phyloP scores from a whole-genome alignment of 2,113 vertebrate species.

The Phodopus roborovskii region DNA sequence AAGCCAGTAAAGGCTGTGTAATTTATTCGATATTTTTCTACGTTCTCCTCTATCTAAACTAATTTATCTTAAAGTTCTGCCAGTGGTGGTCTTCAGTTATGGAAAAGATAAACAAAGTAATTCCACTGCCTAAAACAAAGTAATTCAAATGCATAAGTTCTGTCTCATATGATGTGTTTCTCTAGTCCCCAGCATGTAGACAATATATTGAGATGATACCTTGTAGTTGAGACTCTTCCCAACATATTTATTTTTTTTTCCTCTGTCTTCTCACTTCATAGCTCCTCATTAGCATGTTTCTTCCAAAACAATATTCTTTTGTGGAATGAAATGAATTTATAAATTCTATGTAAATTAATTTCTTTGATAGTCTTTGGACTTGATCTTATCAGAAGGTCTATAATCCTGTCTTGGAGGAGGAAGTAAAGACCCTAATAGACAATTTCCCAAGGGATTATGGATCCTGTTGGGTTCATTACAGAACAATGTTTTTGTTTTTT shows the following conservation, averaged over 20 bases:
- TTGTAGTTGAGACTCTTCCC: not conserved
- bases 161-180: not conserved
- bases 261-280: not conserved
- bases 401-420: not conserved
- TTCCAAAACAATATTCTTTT: not conserved
- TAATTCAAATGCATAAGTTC: not conserved
- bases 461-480: not conserved
- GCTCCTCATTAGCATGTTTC: not conserved
- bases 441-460: not conserved
- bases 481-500: not conserved
- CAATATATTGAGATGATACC: not conserved
- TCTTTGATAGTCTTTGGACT: not conserved
- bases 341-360: not conserved
- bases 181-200: not conserved
- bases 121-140: not conserved
- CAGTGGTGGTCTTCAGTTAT: not conserved
- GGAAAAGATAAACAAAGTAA: conserved; percentile 10
- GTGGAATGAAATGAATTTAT: not conserved
- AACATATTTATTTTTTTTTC: not conserved
- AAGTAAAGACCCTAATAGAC: not conserved
- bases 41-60: not conserved
- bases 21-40: conserved; percentile 51
- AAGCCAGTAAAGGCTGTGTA: conserved; percentile 32
- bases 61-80: conserved; percentile 37
- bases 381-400: not conserved